Evolutionary conservation across 2,113 vertebrate species (phyloP).

Genomic region (Leptocoma aspasia): DNA sequence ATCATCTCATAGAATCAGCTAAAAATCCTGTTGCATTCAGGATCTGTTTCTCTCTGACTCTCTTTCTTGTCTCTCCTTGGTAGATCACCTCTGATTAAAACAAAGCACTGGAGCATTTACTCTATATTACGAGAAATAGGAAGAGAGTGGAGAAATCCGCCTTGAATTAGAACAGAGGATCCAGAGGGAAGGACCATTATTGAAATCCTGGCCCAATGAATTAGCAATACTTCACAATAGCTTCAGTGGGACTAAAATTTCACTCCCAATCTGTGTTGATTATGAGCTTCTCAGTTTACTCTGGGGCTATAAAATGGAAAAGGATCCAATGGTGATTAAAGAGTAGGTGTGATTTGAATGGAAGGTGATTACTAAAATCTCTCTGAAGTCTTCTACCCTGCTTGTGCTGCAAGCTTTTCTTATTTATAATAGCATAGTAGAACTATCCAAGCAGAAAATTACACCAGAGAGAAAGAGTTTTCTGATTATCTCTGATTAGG

Average conservation of each 20-base stretch:
- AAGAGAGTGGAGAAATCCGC: not conserved
- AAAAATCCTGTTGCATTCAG: not conserved
- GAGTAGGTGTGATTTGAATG: constrained; percentile 43
- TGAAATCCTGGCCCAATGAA: not conserved
- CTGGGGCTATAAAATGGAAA: constrained; percentile 7
- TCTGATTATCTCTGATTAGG: constrained; percentile 53
- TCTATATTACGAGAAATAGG: not conserved
- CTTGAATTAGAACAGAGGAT: not conserved
- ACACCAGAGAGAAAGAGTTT: not conserved
- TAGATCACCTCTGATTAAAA: not conserved
- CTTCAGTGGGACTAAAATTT: constrained; percentile 9
- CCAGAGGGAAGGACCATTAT: not conserved
- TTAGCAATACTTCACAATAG: not conserved
- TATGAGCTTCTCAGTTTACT: constrained; percentile 12
- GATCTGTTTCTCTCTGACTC: not conserved
- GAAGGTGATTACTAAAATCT: constrained; percentile 42
- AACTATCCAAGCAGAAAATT: constrained; percentile 54
- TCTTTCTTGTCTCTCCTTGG: not conserved
- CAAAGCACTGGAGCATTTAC: not conserved
- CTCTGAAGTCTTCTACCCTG: constrained; percentile 2
- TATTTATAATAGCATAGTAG: constrained; percentile 19
- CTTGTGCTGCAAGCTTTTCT: constrained; percentile 11
- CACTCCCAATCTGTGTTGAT: not conserved
- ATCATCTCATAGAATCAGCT: not conserved
- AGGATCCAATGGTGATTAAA: constrained; percentile 1